Base-by-base conservation (phyloP, 2,797 vertebrate species). In the Phalloptychus januarius region DNA sequence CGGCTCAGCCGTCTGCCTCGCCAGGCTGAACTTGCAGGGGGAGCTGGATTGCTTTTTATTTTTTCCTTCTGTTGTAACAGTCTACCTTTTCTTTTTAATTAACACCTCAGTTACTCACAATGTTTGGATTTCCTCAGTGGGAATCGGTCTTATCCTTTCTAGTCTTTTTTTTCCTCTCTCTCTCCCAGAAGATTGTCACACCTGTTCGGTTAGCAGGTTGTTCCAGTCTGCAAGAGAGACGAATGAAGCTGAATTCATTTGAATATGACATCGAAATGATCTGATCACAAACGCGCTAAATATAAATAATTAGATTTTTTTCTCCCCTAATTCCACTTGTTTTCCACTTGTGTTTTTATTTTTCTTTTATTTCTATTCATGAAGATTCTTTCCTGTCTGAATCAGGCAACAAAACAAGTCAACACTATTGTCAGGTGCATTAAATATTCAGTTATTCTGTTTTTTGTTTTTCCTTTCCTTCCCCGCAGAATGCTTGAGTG, bases 391-490 rank as follows among this genome's bases (percentile, higher is more conserved):
- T 7, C 75, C 80, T 74, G 23, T 91, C 88, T 87, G 77, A 82
- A 83, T 79, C 76, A 82, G 80, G 86, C 83, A 92, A 91, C 90
- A 93, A 93, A 95, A 94, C 91, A 92, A 92, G 91, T 94, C 94
- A 92, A 92, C 88, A 83, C 75, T 76, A 79, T 83, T 92, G 92
- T 92, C 89, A 91, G 91, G 79, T 91, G 74, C 93, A 94, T 95
- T 95, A 95, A 69, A 79, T 94, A 95, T 95, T 95, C 94, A 95
- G 93, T 94, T 95, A 95, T 95, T 95, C 93, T 79, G 88, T 93
- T 91, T 42, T 92, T 92, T 38, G 16, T n/a, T n/a, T 83, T 83
- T 89, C 23, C 10, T 52, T 50, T 50, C 33, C 86, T 75, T 72
- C 73, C 85, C 88, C 54, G 7, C 86, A 87, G 89, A 84, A 92